Base-by-base conservation (phyloP, 1,140 invertebrate genomes). In the Microplitis demolitor region DNA sequence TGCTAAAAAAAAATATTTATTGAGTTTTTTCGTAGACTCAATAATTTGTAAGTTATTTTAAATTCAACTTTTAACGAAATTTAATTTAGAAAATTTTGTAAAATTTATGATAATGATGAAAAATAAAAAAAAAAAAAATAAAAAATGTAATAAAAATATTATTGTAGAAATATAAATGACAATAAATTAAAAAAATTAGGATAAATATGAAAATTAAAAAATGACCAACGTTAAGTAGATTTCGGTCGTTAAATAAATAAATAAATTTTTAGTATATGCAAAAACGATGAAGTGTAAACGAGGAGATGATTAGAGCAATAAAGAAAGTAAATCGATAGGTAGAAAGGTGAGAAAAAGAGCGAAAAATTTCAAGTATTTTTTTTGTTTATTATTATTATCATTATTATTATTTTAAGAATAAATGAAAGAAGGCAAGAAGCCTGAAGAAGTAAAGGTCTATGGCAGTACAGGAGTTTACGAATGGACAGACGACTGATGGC, bases 401-500 rank as follows among this genome's bases (percentile, higher is more conserved):
- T 45, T 45, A 45, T 45, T 45, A 45, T 45, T 45, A 8, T 45
- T 45, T 6, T 6, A 45, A 45, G 39, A 39, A 64, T 14, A n/a
- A 9, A 34, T 54, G 34, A 24, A 16, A n/a, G 31, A 3, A 24
- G 56, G 50, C 6, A 51, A 4, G 54, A 63, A 58, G 58, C 16
- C 62, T 37, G 37, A 71, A 50, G 58, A 54, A 66, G 61, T 62
- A 63, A 37, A 45, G 69, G 50, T 54, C 24, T 45, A 13, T 6
- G 31, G 64, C 63, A 53, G 51, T 58, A 53, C 66, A 50, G 50
- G 58, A 68, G 71, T 62, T 68, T 67, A 73, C 71, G 69, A 75
- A 79, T 75, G 77, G 76, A 79, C 78, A 76, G 72, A 78, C 82
- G 80, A 79, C 82, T 79, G 79, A 85, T 87, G 86, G 86, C 86